These are phyloP conservation scores for Phymastichus coffea DNA, from an alignment of 1,140 invertebrate species.

Conservation along the genomic window DNA sequence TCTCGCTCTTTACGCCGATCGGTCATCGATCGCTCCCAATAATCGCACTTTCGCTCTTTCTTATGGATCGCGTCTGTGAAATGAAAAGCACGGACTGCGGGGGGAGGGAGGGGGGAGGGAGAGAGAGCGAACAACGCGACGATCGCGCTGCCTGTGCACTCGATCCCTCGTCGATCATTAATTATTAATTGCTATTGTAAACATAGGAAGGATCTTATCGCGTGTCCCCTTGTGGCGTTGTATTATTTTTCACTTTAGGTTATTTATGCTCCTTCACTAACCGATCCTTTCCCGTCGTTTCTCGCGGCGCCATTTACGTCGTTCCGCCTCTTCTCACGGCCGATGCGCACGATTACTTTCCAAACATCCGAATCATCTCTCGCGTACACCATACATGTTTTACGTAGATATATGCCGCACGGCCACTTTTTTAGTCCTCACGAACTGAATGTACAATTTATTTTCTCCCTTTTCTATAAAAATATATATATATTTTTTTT, in stretches of 20 bases:
- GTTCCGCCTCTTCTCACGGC: no score
- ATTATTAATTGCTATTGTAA: no score
- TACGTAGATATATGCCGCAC: background rate
- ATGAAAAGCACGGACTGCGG: slow-evolving; percentile 33
- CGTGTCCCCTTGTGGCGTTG: slow-evolving; percentile 32
- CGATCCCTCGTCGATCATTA: no score
- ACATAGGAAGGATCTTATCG: no score
- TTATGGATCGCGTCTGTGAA: background rate
- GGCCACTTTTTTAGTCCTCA: slow-evolving; percentile 34
- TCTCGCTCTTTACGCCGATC: background rate
- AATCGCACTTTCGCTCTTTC: no score
- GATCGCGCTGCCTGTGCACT: no score
- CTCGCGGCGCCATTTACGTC: slow-evolving; percentile 1
- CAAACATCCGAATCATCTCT: background rate
- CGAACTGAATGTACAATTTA: slow-evolving; percentile 44
- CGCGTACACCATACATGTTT: background rate
- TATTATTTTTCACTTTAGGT: slow-evolving; percentile 33
- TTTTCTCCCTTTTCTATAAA: slow-evolving; percentile 40
- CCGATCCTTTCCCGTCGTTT: slow-evolving; percentile 25
- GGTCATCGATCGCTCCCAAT: no score
- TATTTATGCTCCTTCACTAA: slow-evolving; percentile 41
- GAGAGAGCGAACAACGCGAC: no score
- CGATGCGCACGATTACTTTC: no score
- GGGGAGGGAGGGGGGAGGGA: no score
- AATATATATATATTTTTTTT: no score